phyloP scores from a whole-genome alignment of 1,140 invertebrate genomes.

The Drosophila bocqueti region DNA sequence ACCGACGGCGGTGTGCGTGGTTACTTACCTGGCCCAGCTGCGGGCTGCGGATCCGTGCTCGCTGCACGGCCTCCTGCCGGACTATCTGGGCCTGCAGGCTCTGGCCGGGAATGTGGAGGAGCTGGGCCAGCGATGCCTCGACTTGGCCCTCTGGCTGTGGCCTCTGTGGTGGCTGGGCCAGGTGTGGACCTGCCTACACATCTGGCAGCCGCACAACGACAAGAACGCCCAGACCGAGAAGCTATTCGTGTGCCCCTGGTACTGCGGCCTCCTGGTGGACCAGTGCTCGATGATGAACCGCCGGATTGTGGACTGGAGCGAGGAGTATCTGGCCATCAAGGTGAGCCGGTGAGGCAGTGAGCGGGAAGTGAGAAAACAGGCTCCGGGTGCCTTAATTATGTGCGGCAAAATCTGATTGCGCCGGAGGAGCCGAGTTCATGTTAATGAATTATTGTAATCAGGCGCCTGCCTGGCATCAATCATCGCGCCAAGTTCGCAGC shows the following conservation, averaged over 20 bases:
- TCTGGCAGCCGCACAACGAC: conserved; percentile 92
- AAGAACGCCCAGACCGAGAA: conserved; percentile 92
- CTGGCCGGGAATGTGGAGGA: conserved; percentile 61
- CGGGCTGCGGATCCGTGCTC: conserved; percentile 88
- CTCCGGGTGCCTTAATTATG: conserved; percentile 24
- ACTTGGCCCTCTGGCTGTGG: conserved; percentile 90
- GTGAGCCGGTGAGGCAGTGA: conserved; percentile 83
- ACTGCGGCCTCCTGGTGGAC: conserved; percentile 92
- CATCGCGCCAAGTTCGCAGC: conserved; percentile 47
- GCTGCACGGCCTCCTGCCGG: conserved; percentile 87
- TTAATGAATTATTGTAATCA: conserved; percentile 77
- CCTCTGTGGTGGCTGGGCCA: conserved; percentile 91
- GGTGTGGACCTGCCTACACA: conserved; percentile 92
- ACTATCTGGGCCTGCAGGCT: conserved; percentile 88
- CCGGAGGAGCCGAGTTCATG: conserved; percentile 35
- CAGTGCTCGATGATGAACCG: conserved; percentile 95
- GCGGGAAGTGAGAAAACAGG: background rate
- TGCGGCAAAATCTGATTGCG: conserved; percentile 30
- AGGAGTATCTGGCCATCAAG: conserved; percentile 93
- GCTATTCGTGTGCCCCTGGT: conserved; percentile 93
- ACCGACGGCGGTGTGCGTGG: conserved; percentile 88
- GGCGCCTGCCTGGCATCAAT: conserved; percentile 66
- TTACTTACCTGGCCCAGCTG: conserved; percentile 88
- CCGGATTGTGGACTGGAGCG: conserved; percentile 89
- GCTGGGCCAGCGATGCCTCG: conserved; percentile 82